Base-by-base conservation (phyloP, 2,797 vertebrate genomes). In the Telmatherina bonti region DNA sequence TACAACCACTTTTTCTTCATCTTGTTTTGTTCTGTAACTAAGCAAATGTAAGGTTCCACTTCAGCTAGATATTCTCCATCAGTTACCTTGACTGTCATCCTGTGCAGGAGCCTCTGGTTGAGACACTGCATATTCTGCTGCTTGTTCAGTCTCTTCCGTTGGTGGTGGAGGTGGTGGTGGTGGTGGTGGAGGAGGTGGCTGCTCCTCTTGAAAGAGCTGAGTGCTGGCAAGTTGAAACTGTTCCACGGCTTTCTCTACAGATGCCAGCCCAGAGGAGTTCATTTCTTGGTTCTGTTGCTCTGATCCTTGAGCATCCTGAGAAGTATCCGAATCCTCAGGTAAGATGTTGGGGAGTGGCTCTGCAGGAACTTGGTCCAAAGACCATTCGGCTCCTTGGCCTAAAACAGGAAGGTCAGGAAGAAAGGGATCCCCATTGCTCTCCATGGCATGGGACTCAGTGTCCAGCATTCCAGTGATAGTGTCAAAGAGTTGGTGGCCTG, bases 391-490 rank as follows among this genome's bases (percentile, higher is more conserved):
- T 3, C 87, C 57, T 70, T 92, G 87, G 6, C 80, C 83, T 56
- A 91, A 22, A 65, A 85, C 89, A 64, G 93, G 89, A 69, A 89
- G 85, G 52, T 93, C 90, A 60, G 91, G 85, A 72, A 88, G 69
- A 67, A 86, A 90, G 30, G 82, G 81, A 71, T 92, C 91, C 53
- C 85, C 92, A 10, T 91, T 86, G 71, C 78, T 91, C 79, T 94
- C 93, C 92, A 93, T 91, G 73, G 74, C 83, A 60, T 90, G 74
- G 70, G 92, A 85, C 63, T 93, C 91, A 74, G 92, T 85, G 78
- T 94, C 89, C 79, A 95, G 86, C 91, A 94, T 94, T 88, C 91
- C 93, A 81, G 85, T 88, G 76, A 90, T 72, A 11, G 85, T 78
- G 59, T 88, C 75, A 20, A 77, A 77, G 68, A 85, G 56, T 41